A percentile compares a stretch with the other conserved stretches of the same genome.
These are phyloP conservation scores for Lithosia quadra DNA, from an alignment of 2,888 invertebrate genomes.

Conservation along the genomic window DNA sequence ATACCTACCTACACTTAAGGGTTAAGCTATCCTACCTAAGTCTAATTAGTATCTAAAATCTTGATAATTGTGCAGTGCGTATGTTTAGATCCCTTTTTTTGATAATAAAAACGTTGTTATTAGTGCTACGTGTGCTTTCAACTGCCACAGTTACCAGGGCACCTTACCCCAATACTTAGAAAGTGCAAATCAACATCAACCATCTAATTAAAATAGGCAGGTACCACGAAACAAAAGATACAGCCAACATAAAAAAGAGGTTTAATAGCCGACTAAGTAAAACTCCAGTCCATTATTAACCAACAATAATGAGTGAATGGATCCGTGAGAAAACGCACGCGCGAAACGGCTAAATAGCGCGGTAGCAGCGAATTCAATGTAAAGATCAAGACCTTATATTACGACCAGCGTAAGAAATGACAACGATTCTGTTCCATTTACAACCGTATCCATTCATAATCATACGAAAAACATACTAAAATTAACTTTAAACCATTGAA, in stretches of 20 bases:
- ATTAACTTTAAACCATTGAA: slow-evolving; percentile 55
- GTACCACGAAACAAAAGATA: slow-evolving; percentile 45
- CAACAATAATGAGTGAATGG: slow-evolving; percentile 65
- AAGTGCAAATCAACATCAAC: slow-evolving; percentile 29
- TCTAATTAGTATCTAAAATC: too few relatives aligned
- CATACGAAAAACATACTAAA: slow-evolving; percentile 49
- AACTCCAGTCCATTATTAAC: slow-evolving; percentile 64
- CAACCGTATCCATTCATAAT: slow-evolving; percentile 56
- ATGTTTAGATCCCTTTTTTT: too few relatives aligned
- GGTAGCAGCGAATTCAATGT: slow-evolving; percentile 76
- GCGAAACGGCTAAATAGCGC: slow-evolving; percentile 68
- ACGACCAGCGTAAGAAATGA: slow-evolving; percentile 71
- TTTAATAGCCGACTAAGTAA: slow-evolving; percentile 56
- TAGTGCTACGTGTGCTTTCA: not conserved
- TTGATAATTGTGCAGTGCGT: too few relatives aligned
- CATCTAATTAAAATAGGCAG: slow-evolving; percentile 35
- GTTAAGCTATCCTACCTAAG: too few relatives aligned
- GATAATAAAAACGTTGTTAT: not conserved
- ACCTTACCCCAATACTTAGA: slow-evolving; percentile 17
- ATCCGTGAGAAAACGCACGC: slow-evolving; percentile 74
- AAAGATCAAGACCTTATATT: slow-evolving; percentile 83
- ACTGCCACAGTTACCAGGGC: not conserved
- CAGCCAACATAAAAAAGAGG: slow-evolving; percentile 52
- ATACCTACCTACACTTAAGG: too few relatives aligned
- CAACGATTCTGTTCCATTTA: slow-evolving; percentile 70